These are phyloP conservation scores for Tenthredo livida DNA, from an alignment of 2,888 invertebrate genomes.

Conservation along the genomic window DNA sequence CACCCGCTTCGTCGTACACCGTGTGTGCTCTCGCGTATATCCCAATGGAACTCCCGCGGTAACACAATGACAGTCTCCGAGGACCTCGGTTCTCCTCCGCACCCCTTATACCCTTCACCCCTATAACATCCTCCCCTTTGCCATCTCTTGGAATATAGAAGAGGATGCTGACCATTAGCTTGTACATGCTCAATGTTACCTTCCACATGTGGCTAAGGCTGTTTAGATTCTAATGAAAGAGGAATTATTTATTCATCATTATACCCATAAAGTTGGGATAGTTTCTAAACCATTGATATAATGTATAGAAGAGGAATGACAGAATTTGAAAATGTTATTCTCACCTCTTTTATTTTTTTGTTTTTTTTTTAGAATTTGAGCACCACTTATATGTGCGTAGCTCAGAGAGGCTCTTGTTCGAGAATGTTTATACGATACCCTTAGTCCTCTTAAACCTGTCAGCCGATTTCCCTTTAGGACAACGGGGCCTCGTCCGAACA, in stretches of 20 bases:
- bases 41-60: constrained; percentile 40
- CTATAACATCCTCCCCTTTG: background rate
- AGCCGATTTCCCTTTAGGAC: constrained; percentile 62
- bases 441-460: constrained; percentile 66
- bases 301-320: background rate
- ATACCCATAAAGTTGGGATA: background rate
- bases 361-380: background rate
- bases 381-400: background rate
- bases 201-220: background rate
- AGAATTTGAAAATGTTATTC: background rate
- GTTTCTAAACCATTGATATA: background rate
- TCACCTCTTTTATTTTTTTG: background rate
- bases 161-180: constrained; percentile 30
- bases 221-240: background rate
- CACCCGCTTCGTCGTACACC: background rate
- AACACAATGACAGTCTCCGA: constrained; percentile 51
- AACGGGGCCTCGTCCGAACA: constrained; percentile 57
- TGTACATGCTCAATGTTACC: background rate
- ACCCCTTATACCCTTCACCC: background rate
- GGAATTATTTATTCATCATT: background rate
- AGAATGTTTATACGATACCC: constrained; percentile 60
- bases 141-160: constrained; percentile 19
- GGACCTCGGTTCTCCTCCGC: constrained; percentile 34
- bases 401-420: background rate
- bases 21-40: constrained; percentile 19